phyloP scores from a whole-genome alignment of 2,797 vertebrate species.

The Sphenopsis melanotis region DNA sequence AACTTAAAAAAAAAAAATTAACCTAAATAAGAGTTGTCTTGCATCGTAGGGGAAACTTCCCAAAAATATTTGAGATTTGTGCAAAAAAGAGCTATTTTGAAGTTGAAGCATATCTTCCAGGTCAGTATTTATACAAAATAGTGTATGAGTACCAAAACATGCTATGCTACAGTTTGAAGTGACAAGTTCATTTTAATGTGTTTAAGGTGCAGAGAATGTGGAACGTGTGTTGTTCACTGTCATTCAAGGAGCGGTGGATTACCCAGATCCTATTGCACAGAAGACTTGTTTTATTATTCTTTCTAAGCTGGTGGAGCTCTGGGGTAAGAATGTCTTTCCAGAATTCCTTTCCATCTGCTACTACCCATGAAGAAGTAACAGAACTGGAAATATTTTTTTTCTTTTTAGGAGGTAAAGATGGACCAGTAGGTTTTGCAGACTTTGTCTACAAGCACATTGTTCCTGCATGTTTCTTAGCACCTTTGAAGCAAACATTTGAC shows the following conservation, averaged over 20 bases:
- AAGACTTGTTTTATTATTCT: slow-evolving; percentile 99
- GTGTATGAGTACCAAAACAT: background rate
- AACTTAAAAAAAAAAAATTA: background rate
- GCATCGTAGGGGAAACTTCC: slow-evolving; percentile 30
- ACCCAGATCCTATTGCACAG: slow-evolving; percentile 95
- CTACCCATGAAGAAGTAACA: background rate
- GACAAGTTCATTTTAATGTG: background rate
- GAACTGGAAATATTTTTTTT: background rate
- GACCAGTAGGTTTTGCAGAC: slow-evolving; percentile 93
- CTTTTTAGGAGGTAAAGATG: slow-evolving; percentile 90
- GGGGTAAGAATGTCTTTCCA: slow-evolving; percentile 81
- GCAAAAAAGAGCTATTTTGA: slow-evolving; percentile 46
- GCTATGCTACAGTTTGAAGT: background rate
- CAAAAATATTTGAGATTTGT: slow-evolving; percentile 46
- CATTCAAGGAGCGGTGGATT: slow-evolving; percentile 96
- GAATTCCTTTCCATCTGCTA: background rate
- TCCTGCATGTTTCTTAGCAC: slow-evolving; percentile 94
- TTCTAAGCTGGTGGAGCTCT: slow-evolving; percentile 92
- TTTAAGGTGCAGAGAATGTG: slow-evolving; percentile 89
- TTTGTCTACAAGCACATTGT: slow-evolving; percentile 98
- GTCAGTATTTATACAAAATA: slow-evolving; percentile 4
- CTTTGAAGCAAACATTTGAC: slow-evolving; percentile 95
- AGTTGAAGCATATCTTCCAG: slow-evolving; percentile 30
- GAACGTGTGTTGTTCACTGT: slow-evolving; percentile 92
- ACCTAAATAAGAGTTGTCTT: slow-evolving; percentile 49